These are phyloP conservation scores for Callionymus lyra DNA, from an alignment of 2,113 vertebrate genomes.

Conservation along the genomic window DNA sequence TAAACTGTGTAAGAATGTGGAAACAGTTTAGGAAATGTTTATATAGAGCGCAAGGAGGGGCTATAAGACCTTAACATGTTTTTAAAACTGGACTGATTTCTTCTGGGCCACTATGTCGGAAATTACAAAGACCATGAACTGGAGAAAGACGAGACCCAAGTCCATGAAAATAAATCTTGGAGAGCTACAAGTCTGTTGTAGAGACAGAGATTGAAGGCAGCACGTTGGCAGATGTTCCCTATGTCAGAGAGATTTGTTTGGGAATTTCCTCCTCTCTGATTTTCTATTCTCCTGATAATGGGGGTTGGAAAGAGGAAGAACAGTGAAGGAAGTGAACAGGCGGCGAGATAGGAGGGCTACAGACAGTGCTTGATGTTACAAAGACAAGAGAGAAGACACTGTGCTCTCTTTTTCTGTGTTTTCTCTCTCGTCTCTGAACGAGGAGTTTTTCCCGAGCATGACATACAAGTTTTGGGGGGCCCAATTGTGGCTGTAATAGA, in stretches of 20 bases:
- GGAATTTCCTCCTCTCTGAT: constrained; percentile 49
- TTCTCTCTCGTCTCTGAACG: constrained; percentile 5
- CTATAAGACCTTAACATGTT: too few species aligned
- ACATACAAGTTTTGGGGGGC: constrained; percentile 50
- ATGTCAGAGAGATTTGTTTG: constrained; percentile 48
- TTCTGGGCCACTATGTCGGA: too few species aligned
- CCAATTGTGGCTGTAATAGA: constrained; percentile 56
- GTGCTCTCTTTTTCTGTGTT: constrained; percentile 8
- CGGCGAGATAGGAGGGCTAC: constrained; percentile 3
- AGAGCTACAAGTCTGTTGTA: too few species aligned
- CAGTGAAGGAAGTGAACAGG: constrained; percentile 11
- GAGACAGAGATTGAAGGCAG: constrained; percentile 14
- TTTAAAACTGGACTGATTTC: too few species aligned
- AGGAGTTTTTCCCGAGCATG: constrained; percentile 24
- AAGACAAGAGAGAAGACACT: constrained; percentile 6
- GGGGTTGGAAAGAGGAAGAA: constrained; percentile 20
- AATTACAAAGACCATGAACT: too few species aligned
- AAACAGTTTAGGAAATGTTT: too few species aligned
- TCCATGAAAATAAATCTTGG: constrained; percentile 31
- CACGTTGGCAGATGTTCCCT: constrained; percentile 40
- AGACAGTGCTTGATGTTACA: constrained; percentile 4
- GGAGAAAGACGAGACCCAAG: constrained; percentile 43
- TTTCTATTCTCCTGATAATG: constrained; percentile 25
- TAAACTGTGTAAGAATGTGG: too few species aligned
- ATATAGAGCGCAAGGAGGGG: too few species aligned